These are phyloP conservation scores for Luscinia luscinia DNA, from an alignment of 2,797 vertebrate species.

Conservation along the genomic window DNA sequence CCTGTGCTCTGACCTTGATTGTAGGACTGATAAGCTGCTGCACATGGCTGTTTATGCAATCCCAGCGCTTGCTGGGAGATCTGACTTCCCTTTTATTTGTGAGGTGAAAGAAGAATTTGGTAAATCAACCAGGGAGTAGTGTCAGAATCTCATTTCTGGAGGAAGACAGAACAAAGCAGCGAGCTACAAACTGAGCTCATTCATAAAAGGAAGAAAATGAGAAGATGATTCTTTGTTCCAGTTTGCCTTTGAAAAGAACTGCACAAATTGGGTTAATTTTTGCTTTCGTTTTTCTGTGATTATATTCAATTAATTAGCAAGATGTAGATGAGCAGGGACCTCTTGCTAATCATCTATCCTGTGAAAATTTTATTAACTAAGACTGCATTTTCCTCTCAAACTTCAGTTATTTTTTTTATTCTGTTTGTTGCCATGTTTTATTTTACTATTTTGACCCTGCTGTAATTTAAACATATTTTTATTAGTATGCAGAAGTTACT, in stretches of 20 bases:
- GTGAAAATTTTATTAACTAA: not conserved
- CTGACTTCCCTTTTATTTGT: not conserved
- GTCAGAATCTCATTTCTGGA: slow-evolving; percentile 38
- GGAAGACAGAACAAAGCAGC: not conserved
- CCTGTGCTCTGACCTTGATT: slow-evolving; percentile 37
- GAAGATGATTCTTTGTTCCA: not conserved
- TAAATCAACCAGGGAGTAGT: not conserved
- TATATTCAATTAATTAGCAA: not conserved
- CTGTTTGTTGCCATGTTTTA: not conserved
- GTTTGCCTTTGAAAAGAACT: not conserved
- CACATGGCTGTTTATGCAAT: not conserved
- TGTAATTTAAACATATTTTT: not conserved
- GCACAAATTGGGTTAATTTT: not conserved
- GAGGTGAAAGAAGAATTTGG: not conserved
- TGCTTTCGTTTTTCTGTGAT: not conserved
- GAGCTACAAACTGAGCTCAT: not conserved
- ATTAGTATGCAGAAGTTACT: not conserved
- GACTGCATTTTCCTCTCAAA: not conserved
- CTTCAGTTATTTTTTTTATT: not conserved
- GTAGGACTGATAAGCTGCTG: slow-evolving; percentile 20
- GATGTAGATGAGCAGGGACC: not conserved
- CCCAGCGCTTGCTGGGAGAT: not conserved
- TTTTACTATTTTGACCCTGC: not conserved
- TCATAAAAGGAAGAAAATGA: slow-evolving; percentile 16
- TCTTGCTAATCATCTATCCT: not conserved